Evolutionary conservation across 2,113 vertebrate genomes (phyloP), one percentile per base, ranked within the genome.

Genomic region (Gobiocypris rarus): DNA sequence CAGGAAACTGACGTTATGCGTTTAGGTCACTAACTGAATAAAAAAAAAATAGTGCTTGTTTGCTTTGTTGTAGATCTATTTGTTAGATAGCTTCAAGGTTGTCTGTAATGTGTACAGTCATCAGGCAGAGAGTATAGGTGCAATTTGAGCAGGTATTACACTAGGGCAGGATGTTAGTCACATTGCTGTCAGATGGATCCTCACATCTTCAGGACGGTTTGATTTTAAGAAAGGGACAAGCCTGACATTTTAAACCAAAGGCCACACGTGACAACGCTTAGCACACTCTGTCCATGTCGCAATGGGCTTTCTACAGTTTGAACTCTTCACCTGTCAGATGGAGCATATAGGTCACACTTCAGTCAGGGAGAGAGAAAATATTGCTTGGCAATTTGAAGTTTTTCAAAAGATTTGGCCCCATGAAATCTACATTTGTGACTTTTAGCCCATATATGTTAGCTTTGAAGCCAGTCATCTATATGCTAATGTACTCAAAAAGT

Each of bases 201-300:
- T 24, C 31, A 26, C 43, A 13, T 63, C 13, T 26, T 78, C 38
- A 78, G 7, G 2, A 78, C 17, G 8, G 34, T 61, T 61, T 61
- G 56, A 43, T 34, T 78, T 78, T 59, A 78, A 61, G 75, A 61
- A 78, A 61, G 9, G 56, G 9, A 63, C 76, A 24, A 78, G 24
- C 34, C n/a, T 61, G 34, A 61, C n/a, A 43, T 56, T 76, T 56
- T 58, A 76, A 43, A 76, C 75, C 19, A 34, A 38, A 77, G 34
- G 54, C 31, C 22, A 73, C n/a, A 58, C n/a, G 52, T 59, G 34
- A 75, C 17, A 56, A 19, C 17, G 1, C 19, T 76, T 56, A 76
- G 38, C 67, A 70, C 17, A 22, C 26, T 28, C 61, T 3, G 24
- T 65, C 26, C 67, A 19, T 67, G 28, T 69, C 9, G 73, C 26